phyloP scores from a whole-genome alignment of 2,888 invertebrate genomes.

The Luffia ferchaultella region DNA sequence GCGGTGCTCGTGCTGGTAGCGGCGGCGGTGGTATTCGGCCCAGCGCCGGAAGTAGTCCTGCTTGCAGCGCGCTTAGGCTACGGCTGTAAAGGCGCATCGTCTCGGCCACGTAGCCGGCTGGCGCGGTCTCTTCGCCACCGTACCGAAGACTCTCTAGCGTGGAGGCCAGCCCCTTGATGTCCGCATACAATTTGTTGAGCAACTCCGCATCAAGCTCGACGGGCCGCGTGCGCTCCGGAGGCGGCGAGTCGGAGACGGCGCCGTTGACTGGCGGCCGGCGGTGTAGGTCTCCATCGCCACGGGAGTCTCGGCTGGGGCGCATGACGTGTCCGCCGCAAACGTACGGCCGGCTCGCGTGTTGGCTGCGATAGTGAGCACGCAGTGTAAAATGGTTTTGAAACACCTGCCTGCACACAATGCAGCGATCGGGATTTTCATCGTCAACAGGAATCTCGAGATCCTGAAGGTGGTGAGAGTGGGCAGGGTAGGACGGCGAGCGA shows the following conservation, averaged over 20 bases:
- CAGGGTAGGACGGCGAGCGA: slow-evolving; percentile 60
- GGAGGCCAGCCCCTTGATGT: slow-evolving; percentile 69
- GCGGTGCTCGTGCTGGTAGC: slow-evolving; percentile 45
- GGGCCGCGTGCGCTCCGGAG: slow-evolving; percentile 59
- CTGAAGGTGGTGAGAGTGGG: slow-evolving; percentile 48
- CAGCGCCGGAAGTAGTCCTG: slow-evolving; percentile 50
- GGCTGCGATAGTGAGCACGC: slow-evolving; percentile 91
- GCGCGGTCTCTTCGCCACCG: slow-evolving; percentile 46
- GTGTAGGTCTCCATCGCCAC: slow-evolving; percentile 63
- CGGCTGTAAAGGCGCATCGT: slow-evolving; percentile 61
- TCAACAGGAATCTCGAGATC: slow-evolving; percentile 84
- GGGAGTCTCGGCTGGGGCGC: slow-evolving; percentile 71
- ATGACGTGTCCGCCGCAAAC: slow-evolving; percentile 91
- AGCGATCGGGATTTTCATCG: slow-evolving; percentile 85
- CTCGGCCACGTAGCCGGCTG: slow-evolving; percentile 54
- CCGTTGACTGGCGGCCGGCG: slow-evolving; percentile 57
- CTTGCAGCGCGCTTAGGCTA: slow-evolving; percentile 47
- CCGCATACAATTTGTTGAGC: slow-evolving; percentile 82
- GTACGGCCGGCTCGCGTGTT: slow-evolving; percentile 89
- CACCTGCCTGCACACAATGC: slow-evolving; percentile 86
- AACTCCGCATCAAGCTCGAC: slow-evolving; percentile 82
- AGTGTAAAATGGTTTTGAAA: slow-evolving; percentile 92
- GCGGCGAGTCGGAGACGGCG: slow-evolving; percentile 22
- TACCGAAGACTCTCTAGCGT: slow-evolving; percentile 71
- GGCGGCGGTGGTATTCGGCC: slow-evolving; percentile 47